Conservation (phyloP, 2,888 invertebrate species). For the Eristalinus aeneus region DNA sequence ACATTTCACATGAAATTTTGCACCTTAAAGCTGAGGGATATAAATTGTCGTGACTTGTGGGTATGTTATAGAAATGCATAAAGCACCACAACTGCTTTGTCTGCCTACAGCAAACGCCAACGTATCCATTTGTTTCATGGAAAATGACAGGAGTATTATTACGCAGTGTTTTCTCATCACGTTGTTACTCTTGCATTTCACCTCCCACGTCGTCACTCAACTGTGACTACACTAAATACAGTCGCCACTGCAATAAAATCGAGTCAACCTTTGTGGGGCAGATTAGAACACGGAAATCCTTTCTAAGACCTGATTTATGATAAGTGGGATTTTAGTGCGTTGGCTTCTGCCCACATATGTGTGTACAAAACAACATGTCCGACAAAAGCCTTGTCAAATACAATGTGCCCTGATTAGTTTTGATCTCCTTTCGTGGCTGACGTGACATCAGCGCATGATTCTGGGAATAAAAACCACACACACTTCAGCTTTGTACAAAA, state of each 20-base stretch:
- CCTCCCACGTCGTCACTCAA: neutral
- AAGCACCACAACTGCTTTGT: neutral
- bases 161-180: neutral
- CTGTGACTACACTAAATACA: too few species aligned
- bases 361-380: neutral
- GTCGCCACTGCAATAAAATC: neutral
- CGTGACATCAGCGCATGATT: neutral
- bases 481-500: neutral
- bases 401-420: neutral
- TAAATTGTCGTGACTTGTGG: too few species aligned
- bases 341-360: neutral
- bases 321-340: neutral
- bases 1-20: too few species aligned
- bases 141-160: neutral
- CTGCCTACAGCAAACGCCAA: neutral
- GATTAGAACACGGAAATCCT: neutral
- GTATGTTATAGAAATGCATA: too few species aligned
- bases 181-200: neutral
- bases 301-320: neutral
- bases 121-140: neutral
- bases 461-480: neutral
- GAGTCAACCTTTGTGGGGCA: neutral
- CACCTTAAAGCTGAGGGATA: too few species aligned
- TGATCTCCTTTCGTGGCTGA: neutral
- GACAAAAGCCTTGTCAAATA: neutral